These are phyloP conservation scores for Calycopis cecrops DNA, from an alignment of 1,140 invertebrate species.

Conservation along the genomic window DNA sequence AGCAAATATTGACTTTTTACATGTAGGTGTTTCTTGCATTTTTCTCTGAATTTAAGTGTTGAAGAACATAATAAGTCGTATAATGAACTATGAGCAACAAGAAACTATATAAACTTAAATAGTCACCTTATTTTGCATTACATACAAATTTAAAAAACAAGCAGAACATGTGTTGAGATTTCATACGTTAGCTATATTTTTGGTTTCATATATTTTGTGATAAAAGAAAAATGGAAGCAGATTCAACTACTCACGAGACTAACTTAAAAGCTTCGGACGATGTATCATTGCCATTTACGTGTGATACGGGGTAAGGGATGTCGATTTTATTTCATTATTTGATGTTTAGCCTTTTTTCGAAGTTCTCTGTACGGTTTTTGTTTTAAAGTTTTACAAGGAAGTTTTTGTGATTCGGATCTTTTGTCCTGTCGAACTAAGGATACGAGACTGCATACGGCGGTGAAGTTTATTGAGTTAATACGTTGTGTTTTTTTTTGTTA, in stretches of 20 bases:
- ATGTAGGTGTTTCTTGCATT: too few species aligned
- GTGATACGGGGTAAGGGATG: constrained; percentile 37
- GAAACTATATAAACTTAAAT: too few species aligned
- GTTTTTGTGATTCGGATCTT: constrained; percentile 61
- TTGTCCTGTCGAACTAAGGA: constrained; percentile 55
- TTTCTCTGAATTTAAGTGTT: too few species aligned
- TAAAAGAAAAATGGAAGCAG: constrained; percentile 49
- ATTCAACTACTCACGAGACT: constrained; percentile 59
- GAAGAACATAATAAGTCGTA: too few species aligned
- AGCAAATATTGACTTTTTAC: too few species aligned
- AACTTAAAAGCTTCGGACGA: constrained; percentile 32
- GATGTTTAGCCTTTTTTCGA: constrained; percentile 56
- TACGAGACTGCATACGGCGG: constrained; percentile 52
- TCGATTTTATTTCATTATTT: background rate
- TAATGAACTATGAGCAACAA: too few species aligned
- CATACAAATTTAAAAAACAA: too few species aligned
- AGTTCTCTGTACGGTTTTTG: constrained; percentile 66
- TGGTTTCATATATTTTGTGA: background rate
- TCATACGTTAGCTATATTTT: too few species aligned
- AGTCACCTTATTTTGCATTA: too few species aligned
- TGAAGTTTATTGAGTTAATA: constrained; percentile 63
- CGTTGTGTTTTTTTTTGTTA: constrained; percentile 71
- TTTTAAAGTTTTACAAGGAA: constrained; percentile 65
- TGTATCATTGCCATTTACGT: constrained; percentile 42
- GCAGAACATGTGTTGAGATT: too few species aligned